Percentiles rank a stretch among this genome's conserved stretches.
phyloP scores from a whole-genome alignment of 2,113 vertebrate species.

The Colaptes auratus region DNA sequence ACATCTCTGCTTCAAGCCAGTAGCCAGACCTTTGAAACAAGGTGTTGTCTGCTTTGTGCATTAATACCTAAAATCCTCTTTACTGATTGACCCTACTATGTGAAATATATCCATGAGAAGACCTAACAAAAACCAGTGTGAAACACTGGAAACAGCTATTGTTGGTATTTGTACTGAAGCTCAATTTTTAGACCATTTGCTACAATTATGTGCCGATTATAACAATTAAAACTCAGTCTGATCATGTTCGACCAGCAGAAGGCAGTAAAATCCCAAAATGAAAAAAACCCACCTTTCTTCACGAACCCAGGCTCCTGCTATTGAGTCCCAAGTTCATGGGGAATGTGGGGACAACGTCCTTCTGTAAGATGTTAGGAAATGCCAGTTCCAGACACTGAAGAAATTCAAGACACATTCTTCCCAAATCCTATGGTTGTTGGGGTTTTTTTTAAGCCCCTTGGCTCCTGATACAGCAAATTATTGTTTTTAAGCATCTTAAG shows the following conservation, averaged over 20 bases:
- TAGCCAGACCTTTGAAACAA: not conserved
- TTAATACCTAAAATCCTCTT: not conserved
- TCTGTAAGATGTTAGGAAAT: not conserved
- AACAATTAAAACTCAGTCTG: not conserved
- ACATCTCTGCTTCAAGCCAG: not conserved
- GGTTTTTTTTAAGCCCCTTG: not conserved
- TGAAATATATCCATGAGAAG: not conserved
- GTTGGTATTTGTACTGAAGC: not conserved
- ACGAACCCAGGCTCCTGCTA: not conserved
- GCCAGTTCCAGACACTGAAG: not conserved
- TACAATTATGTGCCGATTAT: not conserved
- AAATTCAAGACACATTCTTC: not conserved
- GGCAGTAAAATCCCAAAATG: slow-evolving; percentile 59
- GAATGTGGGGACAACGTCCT: not conserved
- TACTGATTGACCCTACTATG: not conserved
- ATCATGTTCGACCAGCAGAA: slow-evolving; percentile 51
- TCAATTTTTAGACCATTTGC: not conserved
- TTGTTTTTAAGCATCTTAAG: slow-evolving; percentile 15
- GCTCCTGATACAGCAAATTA: not conserved
- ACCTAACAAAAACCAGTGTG: rapidly evolving
- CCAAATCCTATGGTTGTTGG: not conserved
- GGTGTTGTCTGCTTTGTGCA: not conserved
- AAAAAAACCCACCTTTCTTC: not conserved
- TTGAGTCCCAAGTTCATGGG: rapidly evolving
- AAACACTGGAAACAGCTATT: not conserved